Evolutionary conservation across 1,140 invertebrate species (phyloP).

Genomic region (Colletes latitarsis): DNA sequence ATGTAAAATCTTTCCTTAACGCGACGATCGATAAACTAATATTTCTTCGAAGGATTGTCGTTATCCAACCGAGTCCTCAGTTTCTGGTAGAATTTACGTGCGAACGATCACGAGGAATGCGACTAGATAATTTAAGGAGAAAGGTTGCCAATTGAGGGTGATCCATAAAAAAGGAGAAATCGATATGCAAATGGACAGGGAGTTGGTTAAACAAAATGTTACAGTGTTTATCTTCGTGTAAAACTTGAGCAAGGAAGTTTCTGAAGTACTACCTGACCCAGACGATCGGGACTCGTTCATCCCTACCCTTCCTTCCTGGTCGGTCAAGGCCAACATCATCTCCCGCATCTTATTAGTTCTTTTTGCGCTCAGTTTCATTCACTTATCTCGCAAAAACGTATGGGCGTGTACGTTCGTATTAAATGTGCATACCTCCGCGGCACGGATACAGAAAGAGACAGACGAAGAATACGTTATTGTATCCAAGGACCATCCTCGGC

Average conservation of each 20-base stretch:
- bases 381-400: conserved; percentile 62
- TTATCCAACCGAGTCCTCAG: background rate
- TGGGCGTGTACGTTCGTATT: conserved; percentile 40
- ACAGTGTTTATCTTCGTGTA: conserved; percentile 53
- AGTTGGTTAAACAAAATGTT: conserved; percentile 35
- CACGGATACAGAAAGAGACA: conserved; percentile 1
- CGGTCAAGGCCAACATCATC: conserved; percentile 75
- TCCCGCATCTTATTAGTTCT: conserved; percentile 67
- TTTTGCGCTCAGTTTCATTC: conserved; percentile 67
- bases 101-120: background rate
- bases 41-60: no score
- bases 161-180: background rate
- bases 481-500: background rate
- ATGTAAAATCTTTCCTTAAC: no score
- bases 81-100: background rate
- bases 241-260: conserved; percentile 65
- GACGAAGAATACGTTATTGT: conserved; percentile 12
- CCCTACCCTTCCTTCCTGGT: conserved; percentile 68
- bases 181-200: background rate
- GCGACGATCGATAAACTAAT: no score
- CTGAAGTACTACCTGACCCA: conserved; percentile 62
- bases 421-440: conserved; percentile 42
- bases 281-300: conserved; percentile 67
- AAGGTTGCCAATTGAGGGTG: no score
- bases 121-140: background rate